Conservation (phyloP, 2,113 vertebrate species). For the Apistogramma diplotaenia region DNA sequence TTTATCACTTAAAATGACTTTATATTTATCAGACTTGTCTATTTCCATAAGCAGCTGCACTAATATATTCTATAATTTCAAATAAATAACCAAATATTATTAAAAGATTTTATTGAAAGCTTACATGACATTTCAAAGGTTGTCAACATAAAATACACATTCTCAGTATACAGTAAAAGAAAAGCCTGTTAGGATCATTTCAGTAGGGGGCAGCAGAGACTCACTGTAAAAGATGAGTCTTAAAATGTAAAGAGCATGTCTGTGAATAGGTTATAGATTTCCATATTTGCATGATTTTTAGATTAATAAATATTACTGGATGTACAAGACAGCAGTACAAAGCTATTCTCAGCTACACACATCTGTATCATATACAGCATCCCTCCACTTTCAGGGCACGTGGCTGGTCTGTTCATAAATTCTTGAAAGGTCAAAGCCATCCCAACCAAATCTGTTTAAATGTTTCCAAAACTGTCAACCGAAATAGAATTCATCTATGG, state of each 20-base stretch:
- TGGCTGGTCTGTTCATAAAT: constrained; percentile 27
- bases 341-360: background rate
- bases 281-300: constrained; percentile 17
- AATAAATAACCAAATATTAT: background rate
- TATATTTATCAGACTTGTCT: background rate
- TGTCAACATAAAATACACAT: constrained; percentile 15
- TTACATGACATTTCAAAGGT: constrained; percentile 39
- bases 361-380: constrained; percentile 10
- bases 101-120: constrained; percentile 58
- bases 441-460: background rate
- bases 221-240: constrained; percentile 23
- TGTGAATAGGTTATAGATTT: constrained; percentile 12
- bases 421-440: constrained; percentile 20
- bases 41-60: background rate
- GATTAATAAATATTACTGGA: constrained; percentile 50
- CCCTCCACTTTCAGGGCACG: constrained; percentile 3
- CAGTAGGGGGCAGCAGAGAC: constrained; percentile 66
- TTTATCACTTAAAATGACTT: too few species aligned
- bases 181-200: background rate
- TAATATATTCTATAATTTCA: background rate
- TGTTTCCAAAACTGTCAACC: background rate
- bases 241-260: constrained; percentile 21
- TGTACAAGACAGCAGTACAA: background rate
- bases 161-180: constrained; percentile 11
- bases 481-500: constrained; percentile 6